Evolutionary conservation across 2,888 invertebrate genomes (phyloP), one percentile per base, ranked within the genome.

Genomic region (Diarsia dahlii): DNA sequence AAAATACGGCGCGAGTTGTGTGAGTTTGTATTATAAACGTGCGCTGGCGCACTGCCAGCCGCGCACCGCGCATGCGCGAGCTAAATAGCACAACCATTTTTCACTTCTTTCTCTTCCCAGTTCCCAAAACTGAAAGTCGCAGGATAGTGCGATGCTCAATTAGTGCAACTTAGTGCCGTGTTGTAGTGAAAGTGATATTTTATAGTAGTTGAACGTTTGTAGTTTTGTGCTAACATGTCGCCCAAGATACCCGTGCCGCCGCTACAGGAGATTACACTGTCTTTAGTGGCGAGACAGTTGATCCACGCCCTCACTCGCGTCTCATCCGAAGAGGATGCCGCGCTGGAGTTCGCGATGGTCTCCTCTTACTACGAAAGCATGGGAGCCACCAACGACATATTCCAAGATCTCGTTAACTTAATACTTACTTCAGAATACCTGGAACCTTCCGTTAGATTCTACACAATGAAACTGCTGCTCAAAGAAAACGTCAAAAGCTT

Each of bases 381-480:
- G 90, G 97, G 97, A 18, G 97, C 97, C 5, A 98, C 98, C 10
- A 97, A 97, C 84, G 97, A 97, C 90, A 97, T 98, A 84, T 97
- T 98, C 85, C 97, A 98, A 93, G 98, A 98, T 92, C 95, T 98
- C 85, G 90, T 98, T 81, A 97, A 97, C 82, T 95, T 97, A 82
- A 97, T 98, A 85, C 95, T 98, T 68, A 97, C 95, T 89, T 97
- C 97, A 10, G 97, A 97, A 87, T 97, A 97, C 90, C 92, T 98
- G 80, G 98, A 98, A 82, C 98, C 98, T 2, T 97, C 97, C 1
- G 97, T 97, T 87, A 95, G 98, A 89, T 98, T 97, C 91, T 97
- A 96, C 84, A 97, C 98, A 75, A 95, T 98, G 92, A 96, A 97
- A 88, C 94, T 98, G 88, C 91, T 98, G 78, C 96, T 98, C 74